Conservation (phyloP, 1,140 invertebrate genomes). For the Yoshiicerus persimilis region DNA sequence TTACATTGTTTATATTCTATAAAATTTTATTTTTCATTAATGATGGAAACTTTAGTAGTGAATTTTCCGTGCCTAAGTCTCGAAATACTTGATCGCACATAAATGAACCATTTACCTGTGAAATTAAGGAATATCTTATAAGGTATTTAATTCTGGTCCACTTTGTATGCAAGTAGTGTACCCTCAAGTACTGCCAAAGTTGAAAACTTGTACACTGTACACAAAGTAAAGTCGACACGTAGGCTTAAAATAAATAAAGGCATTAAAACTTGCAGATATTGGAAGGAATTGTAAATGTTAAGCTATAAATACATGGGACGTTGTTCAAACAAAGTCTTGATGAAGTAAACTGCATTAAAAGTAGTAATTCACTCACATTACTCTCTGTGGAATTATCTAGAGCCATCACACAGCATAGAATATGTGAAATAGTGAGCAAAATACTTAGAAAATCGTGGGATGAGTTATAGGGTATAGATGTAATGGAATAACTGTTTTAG, state of each 20-base stretch:
- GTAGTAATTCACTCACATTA: neutral
- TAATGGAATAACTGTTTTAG: too few relatives aligned
- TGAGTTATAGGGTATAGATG: too few relatives aligned
- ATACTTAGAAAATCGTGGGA: neutral
- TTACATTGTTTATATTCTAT: too few relatives aligned
- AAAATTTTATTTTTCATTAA: too few relatives aligned
- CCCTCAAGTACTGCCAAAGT: neutral
- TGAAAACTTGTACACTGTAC: neutral
- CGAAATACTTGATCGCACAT: too few relatives aligned
- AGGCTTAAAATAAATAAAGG: neutral
- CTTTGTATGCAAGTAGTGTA: neutral
- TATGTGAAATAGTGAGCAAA: neutral
- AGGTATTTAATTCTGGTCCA: too few relatives aligned
- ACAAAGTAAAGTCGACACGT: too few relatives aligned
- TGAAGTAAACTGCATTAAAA: neutral
- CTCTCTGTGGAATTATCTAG: neutral
- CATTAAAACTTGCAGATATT: too few relatives aligned
- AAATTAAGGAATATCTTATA: too few relatives aligned
- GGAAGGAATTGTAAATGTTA: neutral
- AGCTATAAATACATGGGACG: neutral
- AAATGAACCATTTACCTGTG: too few relatives aligned
- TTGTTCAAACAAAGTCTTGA: neutral
- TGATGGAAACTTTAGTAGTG: neutral
- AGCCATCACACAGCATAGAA: neutral
- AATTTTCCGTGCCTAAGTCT: neutral